Evolutionary conservation across 2,113 vertebrate species (phyloP).

Genomic region (Loxodonta africana): DNA sequence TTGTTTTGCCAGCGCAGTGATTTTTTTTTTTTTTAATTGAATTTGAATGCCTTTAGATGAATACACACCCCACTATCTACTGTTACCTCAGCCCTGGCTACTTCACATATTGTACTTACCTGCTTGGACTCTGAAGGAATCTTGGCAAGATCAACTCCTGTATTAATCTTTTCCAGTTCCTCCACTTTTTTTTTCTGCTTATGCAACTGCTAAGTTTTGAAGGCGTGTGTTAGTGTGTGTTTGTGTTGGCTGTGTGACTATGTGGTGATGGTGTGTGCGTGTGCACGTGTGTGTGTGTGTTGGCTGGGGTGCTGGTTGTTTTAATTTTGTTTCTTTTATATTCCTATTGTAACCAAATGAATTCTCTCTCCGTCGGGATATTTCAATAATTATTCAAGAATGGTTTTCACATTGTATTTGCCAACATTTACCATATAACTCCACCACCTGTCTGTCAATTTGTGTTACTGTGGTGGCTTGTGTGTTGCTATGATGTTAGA

Average conservation of each 20-base stretch:
- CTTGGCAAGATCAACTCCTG: not conserved
- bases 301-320: not conserved
- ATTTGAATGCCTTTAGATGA: slow-evolving; percentile 20
- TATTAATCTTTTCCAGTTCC: not conserved
- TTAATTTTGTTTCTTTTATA: not conserved
- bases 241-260: not conserved
- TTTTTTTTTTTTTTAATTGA: not conserved
- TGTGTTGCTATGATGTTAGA: not conserved
- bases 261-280: not conserved
- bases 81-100: not conserved
- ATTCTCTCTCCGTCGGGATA: not conserved
- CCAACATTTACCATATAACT: not conserved
- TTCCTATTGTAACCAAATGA: not conserved
- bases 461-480: not conserved
- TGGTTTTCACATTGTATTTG: not conserved
- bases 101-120: not conserved
- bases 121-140: not conserved
- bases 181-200: not conserved
- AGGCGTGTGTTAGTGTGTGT: not conserved
- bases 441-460: not conserved
- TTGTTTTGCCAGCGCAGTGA: not conserved
- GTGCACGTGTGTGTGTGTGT: not conserved
- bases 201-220: not conserved
- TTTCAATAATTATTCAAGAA: slow-evolving; percentile 43
- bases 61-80: not conserved